A percentile compares a stretch with the other conserved stretches of the same genome.
Evolutionary conservation across 2,113 vertebrate species (phyloP).

Genomic region (Dunckerocampus dactyliophorus): DNA sequence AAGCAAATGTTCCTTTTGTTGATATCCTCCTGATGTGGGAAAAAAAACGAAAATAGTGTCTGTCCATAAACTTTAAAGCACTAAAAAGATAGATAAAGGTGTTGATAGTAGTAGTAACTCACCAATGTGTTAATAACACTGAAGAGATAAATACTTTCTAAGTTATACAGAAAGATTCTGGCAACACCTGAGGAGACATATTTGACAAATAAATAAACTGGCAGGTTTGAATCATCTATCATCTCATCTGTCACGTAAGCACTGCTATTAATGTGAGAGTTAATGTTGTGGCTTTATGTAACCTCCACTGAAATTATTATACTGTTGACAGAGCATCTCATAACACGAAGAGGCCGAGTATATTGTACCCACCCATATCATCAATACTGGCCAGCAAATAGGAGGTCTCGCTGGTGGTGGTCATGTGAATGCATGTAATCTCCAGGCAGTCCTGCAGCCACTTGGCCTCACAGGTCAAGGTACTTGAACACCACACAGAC

Average conservation of each 20-base stretch:
- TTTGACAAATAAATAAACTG: background rate
- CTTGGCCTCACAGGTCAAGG: slow-evolving; percentile 33
- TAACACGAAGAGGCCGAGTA: background rate
- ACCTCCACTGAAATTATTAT: background rate
- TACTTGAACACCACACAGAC: slow-evolving; percentile 63
- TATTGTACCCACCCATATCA: slow-evolving; percentile 76
- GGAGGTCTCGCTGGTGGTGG: slow-evolving; percentile 44
- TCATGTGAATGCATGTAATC: slow-evolving; percentile 69
- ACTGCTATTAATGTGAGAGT: background rate
- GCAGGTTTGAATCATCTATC: background rate
- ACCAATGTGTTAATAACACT: slow-evolving; percentile 79
- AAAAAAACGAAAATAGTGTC: background rate
- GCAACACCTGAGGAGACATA: slow-evolving; percentile 72
- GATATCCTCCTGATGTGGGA: slow-evolving; percentile 73
- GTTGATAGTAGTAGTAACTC: slow-evolving; percentile 42
- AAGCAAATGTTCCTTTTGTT: slow-evolving; percentile 72
- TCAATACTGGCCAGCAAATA: slow-evolving; percentile 77
- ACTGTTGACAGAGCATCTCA: background rate
- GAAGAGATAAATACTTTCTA: slow-evolving; percentile 67
- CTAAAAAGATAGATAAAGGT: too few relatives aligned
- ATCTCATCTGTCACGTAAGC: too few relatives aligned
- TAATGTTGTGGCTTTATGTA: background rate
- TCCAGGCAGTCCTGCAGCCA: slow-evolving; percentile 73
- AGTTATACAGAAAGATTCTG: slow-evolving; percentile 74
- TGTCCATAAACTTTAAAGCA: background rate